Evolutionary conservation across 1,140 invertebrate genomes (phyloP).

Genomic region (Agrypnia vestita): DNA sequence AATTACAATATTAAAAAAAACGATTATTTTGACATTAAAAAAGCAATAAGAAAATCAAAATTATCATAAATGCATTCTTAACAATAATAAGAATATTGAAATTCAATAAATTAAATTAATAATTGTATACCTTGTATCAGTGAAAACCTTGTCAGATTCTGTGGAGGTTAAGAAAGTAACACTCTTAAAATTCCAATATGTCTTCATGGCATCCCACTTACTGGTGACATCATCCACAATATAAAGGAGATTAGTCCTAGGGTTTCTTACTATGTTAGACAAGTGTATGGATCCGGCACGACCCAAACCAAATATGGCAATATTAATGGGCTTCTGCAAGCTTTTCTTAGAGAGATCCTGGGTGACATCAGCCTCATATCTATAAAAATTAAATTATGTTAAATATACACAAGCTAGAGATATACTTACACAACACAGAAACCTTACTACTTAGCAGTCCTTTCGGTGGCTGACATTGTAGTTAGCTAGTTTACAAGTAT

Average conservation of each 20-base stretch:
- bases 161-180: conserved; percentile 72
- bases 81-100: too few species aligned
- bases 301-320: conserved; percentile 77
- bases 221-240: conserved; percentile 74
- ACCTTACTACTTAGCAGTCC: too few species aligned
- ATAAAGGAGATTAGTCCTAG: conserved; percentile 75
- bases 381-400: conserved; percentile 15
- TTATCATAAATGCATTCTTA: too few species aligned
- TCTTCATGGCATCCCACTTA: conserved; percentile 69
- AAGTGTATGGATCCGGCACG: conserved; percentile 79
- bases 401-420: too few species aligned
- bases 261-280: conserved; percentile 72
- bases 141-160: conserved; percentile 71
- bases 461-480: too few species aligned
- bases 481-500: too few species aligned
- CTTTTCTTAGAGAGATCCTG: conserved; percentile 51
- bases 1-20: too few species aligned
- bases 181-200: conserved; percentile 72
- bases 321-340: conserved; percentile 60
- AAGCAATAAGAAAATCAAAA: too few species aligned
- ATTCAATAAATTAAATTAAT: too few species aligned
- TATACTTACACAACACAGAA: too few species aligned
- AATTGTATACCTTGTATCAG: conserved; percentile 73
- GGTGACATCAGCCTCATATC: conserved; percentile 49
- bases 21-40: too few species aligned